These are phyloP conservation scores for Gobius niger DNA, from an alignment of 2,113 vertebrate species.

Conservation along the genomic window DNA sequence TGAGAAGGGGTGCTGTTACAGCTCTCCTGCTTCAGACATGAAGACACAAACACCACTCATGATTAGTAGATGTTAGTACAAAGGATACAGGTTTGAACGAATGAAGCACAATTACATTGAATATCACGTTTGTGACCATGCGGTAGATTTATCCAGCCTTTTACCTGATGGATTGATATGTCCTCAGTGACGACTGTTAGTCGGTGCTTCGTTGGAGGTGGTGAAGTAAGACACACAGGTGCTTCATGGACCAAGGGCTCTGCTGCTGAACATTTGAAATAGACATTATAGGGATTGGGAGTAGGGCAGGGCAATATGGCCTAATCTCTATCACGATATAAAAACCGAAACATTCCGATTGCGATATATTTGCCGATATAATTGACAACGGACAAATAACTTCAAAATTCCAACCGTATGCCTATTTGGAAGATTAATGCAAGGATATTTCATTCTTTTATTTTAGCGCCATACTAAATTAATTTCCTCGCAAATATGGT, in stretches of 20 bases:
- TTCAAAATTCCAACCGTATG: too few relatives aligned
- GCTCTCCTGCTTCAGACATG: conserved; percentile 68
- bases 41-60: conserved; percentile 26
- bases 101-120: not conserved
- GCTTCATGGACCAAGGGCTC: conserved; percentile 41
- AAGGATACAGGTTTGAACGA: conserved; percentile 12
- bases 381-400: too few relatives aligned
- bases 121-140: not conserved
- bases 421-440: too few relatives aligned
- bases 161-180: conserved; percentile 38
- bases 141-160: conserved; percentile 1
- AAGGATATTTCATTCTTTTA: too few relatives aligned
- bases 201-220: conserved; percentile 48
- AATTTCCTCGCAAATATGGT: too few relatives aligned
- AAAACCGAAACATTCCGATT: too few relatives aligned
- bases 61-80: conserved; percentile 36
- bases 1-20: conserved; percentile 73
- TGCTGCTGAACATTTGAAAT: conserved; percentile 32
- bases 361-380: too few relatives aligned
- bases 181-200: conserved; percentile 56
- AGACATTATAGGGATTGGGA: not conserved
- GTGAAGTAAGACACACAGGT: conserved; percentile 30
- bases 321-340: too few relatives aligned
- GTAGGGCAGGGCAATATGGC: too few relatives aligned
- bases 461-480: too few relatives aligned